Base-by-base conservation (phyloP, 1,140 invertebrate genomes). In the Bactericera cockerelli region DNA sequence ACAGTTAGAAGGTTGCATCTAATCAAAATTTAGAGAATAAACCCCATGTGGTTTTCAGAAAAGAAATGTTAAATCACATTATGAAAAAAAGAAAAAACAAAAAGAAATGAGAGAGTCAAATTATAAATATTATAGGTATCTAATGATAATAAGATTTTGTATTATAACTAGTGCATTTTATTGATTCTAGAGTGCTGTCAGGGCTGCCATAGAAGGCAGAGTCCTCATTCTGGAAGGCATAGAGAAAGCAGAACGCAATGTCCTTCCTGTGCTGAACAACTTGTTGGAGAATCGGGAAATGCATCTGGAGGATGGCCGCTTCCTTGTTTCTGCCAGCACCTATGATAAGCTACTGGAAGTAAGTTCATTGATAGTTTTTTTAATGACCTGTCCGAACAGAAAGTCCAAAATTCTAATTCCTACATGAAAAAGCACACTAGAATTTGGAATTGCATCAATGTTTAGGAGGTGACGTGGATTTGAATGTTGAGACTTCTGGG, bases 201-300 rank as follows among this genome's bases (percentile, higher is more conserved):
- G 85, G 66, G 93, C 93, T 16, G 94, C 93, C 0, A 76, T 82
- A 11, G 76, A 93, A 72, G 93, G 93, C 1, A 77, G 93, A 59
- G 79, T 98, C 25, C 76, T 98, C 11, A 76, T 98, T n/a, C 74
- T 98, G 22, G 94, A 98, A 72, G 95, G 94, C 4, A 90, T 98
- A 58, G 94, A 98, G 75, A 97, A 98, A 70, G 93, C 93, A 0
- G 95, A 98, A 71, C 74, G 95, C 58, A 98, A 98, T 77, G 93
- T 98, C 26, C 74, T 98, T 42, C 95, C 95, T 39, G 86, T 98
- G 36, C 71, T 98, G n/a, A 98, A 98, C 74, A 98, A 98, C 76
- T 77, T 98, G 25, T 72, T 98, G n/a, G 95, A 98, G 76, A 98
- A 98, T 74, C 76, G 94, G 56, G 94, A 98, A 74, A 97, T 98